Base-by-base conservation (phyloP, 2,797 vertebrate species). In the Bufotes viridis region DNA sequence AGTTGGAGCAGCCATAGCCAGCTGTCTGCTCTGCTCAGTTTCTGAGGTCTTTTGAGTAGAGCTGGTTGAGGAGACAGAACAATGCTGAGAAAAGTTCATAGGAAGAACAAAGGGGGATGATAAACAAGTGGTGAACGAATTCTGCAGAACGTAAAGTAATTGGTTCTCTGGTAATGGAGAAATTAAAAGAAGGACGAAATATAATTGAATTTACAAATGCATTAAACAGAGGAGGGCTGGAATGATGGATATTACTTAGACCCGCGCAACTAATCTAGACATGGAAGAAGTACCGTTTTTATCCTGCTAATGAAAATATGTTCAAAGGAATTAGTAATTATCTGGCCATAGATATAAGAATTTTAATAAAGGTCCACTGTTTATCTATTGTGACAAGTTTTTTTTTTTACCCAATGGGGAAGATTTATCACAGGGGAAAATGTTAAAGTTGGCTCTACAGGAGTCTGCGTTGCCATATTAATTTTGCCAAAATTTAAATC, bases 1-100 rank as follows among this genome's bases (percentile, higher is more conserved):
- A 95, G 96, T 95, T 86, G 97, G 96, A 94, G 96, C 95, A 87
- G 96, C 95, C 96, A 94, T 96, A 94, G 96, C 95, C 95, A 97
- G 94, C 84, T 94, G 93, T 95, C 96, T 97, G 96, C 91, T 97
- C 93, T 97, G 97, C 91, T 96, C 96, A 94, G 94, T 93, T 94
- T 96, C 96, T 91, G 95, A 96, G 93, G 92, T 95, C 95, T 95
- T 96, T 96, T 94, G 96, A 95, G 95, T 94, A 93, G 95, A 96
- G 94, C 96, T 96, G 94, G 94, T 96, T 96, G 96, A 94, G 93
- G 94, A 95, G 95, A 96, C 90, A 94, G 91, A 92, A 94, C 34
- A 87, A 18, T 51, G 49, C 69, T 57, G 26, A 85, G 69, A 93
- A 92, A 81, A 55, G 76, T 20, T 51, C 81, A 72, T 7, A 72